These are phyloP conservation scores for Dolomedes plantarius DNA, from an alignment of 2,888 invertebrate genomes.

Conservation along the genomic window DNA sequence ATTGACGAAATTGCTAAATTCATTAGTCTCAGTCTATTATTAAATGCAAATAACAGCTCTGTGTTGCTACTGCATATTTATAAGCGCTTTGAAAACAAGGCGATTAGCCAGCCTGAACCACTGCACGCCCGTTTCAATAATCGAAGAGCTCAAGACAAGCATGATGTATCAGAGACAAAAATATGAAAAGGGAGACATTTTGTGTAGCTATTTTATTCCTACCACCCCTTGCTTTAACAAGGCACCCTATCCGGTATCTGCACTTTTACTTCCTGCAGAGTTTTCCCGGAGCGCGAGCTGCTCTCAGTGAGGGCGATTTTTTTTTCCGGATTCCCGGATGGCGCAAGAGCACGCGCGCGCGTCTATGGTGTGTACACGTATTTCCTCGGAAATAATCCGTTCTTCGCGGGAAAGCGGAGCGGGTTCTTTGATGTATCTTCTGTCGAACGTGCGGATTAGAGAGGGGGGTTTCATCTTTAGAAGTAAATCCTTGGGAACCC, in stretches of 20 bases:
- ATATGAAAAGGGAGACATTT: neutral
- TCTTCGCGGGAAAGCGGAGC: neutral
- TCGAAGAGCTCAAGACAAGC: neutral
- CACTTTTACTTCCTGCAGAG: slow-evolving; percentile 3
- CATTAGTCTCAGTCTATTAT: too few relatives aligned
- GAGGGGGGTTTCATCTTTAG: neutral
- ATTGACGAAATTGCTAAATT: too few relatives aligned
- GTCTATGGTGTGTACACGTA: neutral
- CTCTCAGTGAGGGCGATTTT: neutral
- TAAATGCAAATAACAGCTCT: too few relatives aligned
- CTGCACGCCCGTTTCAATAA: neutral
- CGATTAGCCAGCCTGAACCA: too few relatives aligned
- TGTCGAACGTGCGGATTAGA: slow-evolving; percentile 7
- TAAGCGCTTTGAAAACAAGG: too few relatives aligned
- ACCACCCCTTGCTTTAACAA: neutral
- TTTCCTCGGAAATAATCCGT: neutral
- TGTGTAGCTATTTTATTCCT: neutral
- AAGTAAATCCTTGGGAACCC: neutral
- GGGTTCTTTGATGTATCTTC: slow-evolving; percentile 5
- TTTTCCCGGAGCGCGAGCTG: neutral
- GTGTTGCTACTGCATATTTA: too few relatives aligned
- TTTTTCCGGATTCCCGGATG: neutral
- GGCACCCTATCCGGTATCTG: neutral
- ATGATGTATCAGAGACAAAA: neutral
- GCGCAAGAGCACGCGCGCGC: neutral